Evolutionary conservation across 2,888 invertebrate species (phyloP), one percentile per base, ranked within the genome.

Genomic region (Watsonalla binaria): DNA sequence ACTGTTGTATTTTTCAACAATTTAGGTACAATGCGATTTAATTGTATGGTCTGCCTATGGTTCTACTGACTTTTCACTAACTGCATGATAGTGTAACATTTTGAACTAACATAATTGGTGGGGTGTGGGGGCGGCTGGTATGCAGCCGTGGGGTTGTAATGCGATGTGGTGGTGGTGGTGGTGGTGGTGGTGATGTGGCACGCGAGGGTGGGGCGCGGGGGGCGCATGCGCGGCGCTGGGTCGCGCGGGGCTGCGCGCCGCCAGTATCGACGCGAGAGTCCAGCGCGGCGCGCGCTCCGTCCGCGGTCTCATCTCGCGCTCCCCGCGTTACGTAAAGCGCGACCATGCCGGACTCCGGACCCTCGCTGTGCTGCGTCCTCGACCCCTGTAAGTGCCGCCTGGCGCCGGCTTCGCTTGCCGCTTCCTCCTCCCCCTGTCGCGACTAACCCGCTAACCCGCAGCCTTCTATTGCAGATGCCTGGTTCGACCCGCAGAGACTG

Each of bases 401-500:
- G 65, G 70, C 76, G 74, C 72, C 77, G 76, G 71, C 74, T 68
- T 63, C 67, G 79, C 82, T 80, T 84, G 68, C 78, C 63, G 81
- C 81, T 82, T 82, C 57, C 65, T 66, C 81, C 76, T 78, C 71
- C 71, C 60, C 66, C 83, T 86, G 78, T 89, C 88, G 90, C 89
- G 78, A 90, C 90, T 90, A 89, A 90, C 90, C 86, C 88, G 87
- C 90, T 90, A 90, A 90, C 90, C 78, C 87, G 84, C 86, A 80
- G 86, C 86, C 86, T 87, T 92, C 92, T 90, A 91, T 95, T 96
- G 78, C 96, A 97, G 97, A 96, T 94, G 95, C 96, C 92, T 97
- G 96, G 97, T 96, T 96, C 93, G 96, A 96, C 90, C 96, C 96
- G 80, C 96, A 96, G 92, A 94, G 96, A 92, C 94, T 97, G 91